These are phyloP conservation scores for Chymomyza costata DNA, from an alignment of 1,140 invertebrate species.

Conservation along the genomic window DNA sequence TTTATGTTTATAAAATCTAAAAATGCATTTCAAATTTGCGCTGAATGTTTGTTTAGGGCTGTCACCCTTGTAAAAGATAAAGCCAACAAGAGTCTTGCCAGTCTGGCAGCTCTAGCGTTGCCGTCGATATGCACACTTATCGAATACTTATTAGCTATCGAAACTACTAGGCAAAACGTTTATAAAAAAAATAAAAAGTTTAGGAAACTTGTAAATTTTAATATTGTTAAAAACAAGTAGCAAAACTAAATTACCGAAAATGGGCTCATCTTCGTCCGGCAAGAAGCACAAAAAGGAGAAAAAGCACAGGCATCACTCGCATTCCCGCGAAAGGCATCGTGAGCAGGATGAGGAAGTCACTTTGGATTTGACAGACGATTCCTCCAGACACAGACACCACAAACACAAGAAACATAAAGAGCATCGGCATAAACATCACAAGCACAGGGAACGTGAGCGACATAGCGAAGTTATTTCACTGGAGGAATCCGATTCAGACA, in stretches of 20 bases:
- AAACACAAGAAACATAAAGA: constrained; percentile 60
- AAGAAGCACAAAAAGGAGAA: constrained; percentile 75
- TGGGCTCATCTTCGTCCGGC: constrained; percentile 66
- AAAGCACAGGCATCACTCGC: constrained; percentile 60
- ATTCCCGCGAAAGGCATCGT: constrained; percentile 35
- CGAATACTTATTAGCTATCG: no score
- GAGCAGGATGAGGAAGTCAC: constrained; percentile 48
- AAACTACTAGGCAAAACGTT: no score
- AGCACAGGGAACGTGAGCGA: constrained; percentile 49
- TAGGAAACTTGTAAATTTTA: no score
- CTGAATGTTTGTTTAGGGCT: no score
- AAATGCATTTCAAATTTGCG: no score
- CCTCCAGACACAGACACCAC: constrained; percentile 50
- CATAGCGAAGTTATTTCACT: constrained; percentile 58
- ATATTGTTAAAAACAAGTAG: no score
- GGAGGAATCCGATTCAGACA: constrained; percentile 65
- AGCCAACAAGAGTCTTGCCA: no score
- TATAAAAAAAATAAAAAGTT: not conserved
- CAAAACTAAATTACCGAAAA: constrained; percentile 37
- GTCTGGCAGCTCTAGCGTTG: no score
- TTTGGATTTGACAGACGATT: constrained; percentile 50
- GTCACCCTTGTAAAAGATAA: no score
- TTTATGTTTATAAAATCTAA: no score
- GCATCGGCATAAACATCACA: constrained; percentile 60
- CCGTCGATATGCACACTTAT: no score